phyloP scores from a whole-genome alignment of 2,797 vertebrate species.

The Falco concolor region DNA sequence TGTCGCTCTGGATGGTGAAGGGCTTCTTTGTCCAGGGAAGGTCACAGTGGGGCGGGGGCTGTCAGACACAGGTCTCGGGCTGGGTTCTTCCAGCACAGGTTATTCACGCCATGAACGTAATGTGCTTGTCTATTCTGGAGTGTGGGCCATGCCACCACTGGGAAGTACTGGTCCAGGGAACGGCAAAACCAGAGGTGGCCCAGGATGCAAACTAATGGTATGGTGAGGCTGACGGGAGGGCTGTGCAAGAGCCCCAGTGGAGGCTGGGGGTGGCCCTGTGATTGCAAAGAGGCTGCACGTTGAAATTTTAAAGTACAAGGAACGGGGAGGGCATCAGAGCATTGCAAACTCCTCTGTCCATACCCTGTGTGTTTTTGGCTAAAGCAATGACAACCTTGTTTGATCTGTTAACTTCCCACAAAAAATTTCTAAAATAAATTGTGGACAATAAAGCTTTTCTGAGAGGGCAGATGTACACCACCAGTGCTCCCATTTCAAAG shows the following conservation, averaged over 20 bases:
- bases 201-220: neutral
- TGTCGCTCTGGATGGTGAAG: neutral
- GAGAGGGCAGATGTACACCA: neutral
- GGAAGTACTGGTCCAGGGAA: neutral
- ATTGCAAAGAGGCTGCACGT: neutral
- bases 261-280: neutral
- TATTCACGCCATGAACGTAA: neutral
- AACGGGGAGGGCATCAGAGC: neutral
- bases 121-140: neutral
- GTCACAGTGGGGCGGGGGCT: neutral
- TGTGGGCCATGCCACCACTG: neutral
- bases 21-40: neutral
- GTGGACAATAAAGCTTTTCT: neutral
- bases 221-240: neutral
- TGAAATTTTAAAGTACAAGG: neutral
- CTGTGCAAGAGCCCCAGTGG: neutral
- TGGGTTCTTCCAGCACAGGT: neutral
- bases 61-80: neutral
- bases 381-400: neutral
- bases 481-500: neutral
- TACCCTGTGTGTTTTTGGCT: neutral
- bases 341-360: neutral
- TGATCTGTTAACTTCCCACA: neutral
- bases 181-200: rapidly evolving
- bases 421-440: neutral